Conservation (phyloP, 2,113 vertebrate species). For the Ariopsis seemanni region DNA sequence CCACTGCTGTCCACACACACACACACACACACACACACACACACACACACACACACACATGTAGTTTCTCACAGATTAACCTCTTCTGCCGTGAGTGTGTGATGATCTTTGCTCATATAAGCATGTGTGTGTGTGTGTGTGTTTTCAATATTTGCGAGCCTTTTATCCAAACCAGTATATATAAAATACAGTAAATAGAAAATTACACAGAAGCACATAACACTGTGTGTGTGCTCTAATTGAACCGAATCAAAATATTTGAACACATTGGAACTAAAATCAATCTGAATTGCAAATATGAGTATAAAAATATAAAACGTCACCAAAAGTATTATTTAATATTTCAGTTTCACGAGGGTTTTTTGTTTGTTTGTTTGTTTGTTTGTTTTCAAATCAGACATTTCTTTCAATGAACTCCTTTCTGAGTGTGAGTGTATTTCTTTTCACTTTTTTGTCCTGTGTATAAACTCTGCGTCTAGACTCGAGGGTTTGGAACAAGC, state of each 20-base stretch:
- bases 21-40: constrained; percentile 28
- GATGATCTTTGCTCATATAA: background rate
- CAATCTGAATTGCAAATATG: background rate
- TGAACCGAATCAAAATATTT: background rate
- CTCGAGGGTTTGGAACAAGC: constrained; percentile 32
- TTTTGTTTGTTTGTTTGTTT: background rate
- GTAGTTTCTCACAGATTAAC: constrained; percentile 52
- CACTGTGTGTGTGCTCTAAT: background rate
- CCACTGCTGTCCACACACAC: constrained; percentile 35
- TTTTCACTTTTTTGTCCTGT: background rate
- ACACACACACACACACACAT: background rate
- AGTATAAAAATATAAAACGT: background rate
- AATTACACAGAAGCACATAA: background rate
- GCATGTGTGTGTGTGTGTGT: background rate
- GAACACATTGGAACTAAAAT: background rate
- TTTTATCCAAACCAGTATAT: background rate
- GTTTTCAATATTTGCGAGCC: background rate
- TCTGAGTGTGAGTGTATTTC: background rate
- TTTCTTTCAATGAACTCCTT: background rate
- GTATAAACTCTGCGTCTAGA: background rate
- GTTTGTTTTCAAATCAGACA: no score
- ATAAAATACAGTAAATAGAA: background rate
- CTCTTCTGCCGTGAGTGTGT: constrained; percentile 30
- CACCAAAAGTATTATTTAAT: background rate
- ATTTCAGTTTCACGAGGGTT: background rate